Percentiles rank a stretch among this genome's conserved stretches.
Conservation (phyloP, 1,140 invertebrate species). For the Reticulitermes speratus region DNA sequence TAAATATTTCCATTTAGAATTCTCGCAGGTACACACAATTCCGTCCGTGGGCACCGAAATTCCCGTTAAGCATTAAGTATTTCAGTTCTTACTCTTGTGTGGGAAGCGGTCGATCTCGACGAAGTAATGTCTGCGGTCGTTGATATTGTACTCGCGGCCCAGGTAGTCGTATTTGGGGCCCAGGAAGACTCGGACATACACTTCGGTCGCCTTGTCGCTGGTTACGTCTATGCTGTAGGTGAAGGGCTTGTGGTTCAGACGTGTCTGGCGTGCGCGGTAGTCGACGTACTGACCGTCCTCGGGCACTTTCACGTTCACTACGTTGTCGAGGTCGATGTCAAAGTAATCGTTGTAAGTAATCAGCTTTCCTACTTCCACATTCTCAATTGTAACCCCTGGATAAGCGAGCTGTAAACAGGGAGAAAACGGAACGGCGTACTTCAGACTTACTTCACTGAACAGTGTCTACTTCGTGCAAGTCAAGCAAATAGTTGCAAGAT, state of each 20-base stretch:
- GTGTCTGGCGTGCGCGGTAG: slow-evolving; percentile 57
- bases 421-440: slow-evolving; percentile 43
- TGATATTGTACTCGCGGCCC: slow-evolving; percentile 49
- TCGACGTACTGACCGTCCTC: slow-evolving; percentile 49
- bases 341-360: slow-evolving; percentile 42
- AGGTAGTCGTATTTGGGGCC: slow-evolving; percentile 66
- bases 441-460: slow-evolving; percentile 42
- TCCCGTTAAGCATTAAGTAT: too few species aligned
- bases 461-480: slow-evolving; percentile 43
- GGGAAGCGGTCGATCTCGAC: slow-evolving; percentile 59
- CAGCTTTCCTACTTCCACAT: slow-evolving; percentile 53
- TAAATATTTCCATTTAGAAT: too few species aligned
- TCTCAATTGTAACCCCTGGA: slow-evolving; percentile 61
- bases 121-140: slow-evolving; percentile 58
- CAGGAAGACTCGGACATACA: slow-evolving; percentile 62
- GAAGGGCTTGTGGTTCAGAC: slow-evolving; percentile 64
- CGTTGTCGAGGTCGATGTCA: slow-evolving; percentile 40
- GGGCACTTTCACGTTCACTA: slow-evolving; percentile 38
- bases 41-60: too few species aligned
- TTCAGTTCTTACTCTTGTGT: slow-evolving; percentile 42
- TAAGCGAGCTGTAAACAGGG: slow-evolving; percentile 53
- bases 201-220: slow-evolving; percentile 55
- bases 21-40: too few species aligned
- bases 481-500: too few species aligned
- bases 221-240: slow-evolving; percentile 58